A percentile compares a stretch with the other conserved stretches of the same genome.
These are phyloP conservation scores for Rhimphoctona megacephalus DNA, from an alignment of 2,888 invertebrate genomes.

Conservation along the genomic window DNA sequence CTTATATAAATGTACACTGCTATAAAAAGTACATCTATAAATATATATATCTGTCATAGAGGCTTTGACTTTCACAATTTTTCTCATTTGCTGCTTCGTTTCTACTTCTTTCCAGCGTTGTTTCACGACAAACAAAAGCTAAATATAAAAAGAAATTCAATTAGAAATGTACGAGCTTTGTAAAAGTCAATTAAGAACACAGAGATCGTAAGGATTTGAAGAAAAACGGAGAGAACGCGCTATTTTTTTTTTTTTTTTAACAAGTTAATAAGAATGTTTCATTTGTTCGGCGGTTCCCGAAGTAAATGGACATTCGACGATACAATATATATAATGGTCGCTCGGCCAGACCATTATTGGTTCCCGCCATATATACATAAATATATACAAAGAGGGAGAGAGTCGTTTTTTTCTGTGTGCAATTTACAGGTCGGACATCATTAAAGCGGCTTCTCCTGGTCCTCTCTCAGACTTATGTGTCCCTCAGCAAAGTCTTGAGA, in stretches of 20 bases:
- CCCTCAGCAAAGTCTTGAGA: conserved; percentile 59
- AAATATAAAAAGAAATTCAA: background rate
- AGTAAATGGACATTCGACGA: conserved; percentile 49
- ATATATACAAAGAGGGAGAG: conserved; percentile 23
- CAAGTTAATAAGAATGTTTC: conserved; percentile 7
- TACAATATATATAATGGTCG: conserved; percentile 6
- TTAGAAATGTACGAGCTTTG: background rate
- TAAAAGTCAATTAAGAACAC: conserved; percentile 5
- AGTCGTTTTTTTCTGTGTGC: conserved; percentile 49
- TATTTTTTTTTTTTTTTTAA: background rate
- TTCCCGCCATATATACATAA: background rate
- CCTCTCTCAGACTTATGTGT: conserved; percentile 35
- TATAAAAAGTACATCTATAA: background rate
- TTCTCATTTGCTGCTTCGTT: conserved; percentile 49
- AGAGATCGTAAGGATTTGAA: background rate
- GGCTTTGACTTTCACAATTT: conserved; percentile 50
- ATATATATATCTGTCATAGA: background rate
- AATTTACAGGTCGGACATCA: conserved; percentile 69
- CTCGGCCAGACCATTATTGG: conserved; percentile 35
- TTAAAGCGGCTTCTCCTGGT: conserved; percentile 61
- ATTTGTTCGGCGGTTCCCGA: conserved; percentile 27
- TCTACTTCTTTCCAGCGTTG: background rate
- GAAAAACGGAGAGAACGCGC: background rate
- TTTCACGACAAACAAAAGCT: background rate
- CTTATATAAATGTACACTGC: background rate